These are phyloP conservation scores for Oceanodroma tethys DNA, from an alignment of 2,113 vertebrate genomes.

Conservation along the genomic window DNA sequence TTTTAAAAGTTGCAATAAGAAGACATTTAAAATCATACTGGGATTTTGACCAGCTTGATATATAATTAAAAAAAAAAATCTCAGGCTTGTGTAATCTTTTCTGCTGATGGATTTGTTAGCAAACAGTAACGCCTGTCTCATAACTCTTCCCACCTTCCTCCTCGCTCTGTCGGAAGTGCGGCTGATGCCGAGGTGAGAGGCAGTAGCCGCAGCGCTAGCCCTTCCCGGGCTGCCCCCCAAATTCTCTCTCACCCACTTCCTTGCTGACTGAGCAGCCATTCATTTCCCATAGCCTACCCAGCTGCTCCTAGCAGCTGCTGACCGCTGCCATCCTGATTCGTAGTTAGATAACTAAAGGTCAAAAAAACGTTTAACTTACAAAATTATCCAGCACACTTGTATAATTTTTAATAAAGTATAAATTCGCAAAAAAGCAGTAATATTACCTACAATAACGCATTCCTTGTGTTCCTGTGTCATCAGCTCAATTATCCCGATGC, in stretches of 20 bases:
- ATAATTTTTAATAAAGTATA: not conserved
- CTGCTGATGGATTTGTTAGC: not conserved
- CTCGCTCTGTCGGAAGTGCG: rapidly evolving
- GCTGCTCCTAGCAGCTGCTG: not conserved
- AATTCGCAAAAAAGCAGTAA: not conserved
- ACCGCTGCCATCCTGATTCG: not conserved
- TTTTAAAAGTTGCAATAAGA: not conserved
- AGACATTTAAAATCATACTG: not conserved
- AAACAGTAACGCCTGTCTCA: not conserved
- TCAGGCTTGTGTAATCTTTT: not conserved
- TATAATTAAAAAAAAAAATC: not conserved
- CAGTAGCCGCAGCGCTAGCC: not conserved
- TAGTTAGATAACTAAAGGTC: not conserved
- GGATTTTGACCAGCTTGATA: not conserved
- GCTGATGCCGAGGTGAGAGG: not conserved
- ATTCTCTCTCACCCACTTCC: rapidly evolving
- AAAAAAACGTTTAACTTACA: rapidly evolving
- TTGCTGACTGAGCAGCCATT: not conserved
- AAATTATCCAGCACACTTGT: not conserved
- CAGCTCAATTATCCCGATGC: not conserved
- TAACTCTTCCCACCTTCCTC: no score
- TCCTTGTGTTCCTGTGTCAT: not conserved
- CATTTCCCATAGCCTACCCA: not conserved
- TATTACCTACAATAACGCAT: not conserved
- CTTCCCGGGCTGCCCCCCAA: no score